Evolutionary conservation across 2,888 invertebrate genomes (phyloP).

Genomic region (Acrobeloides nanus): DNA sequence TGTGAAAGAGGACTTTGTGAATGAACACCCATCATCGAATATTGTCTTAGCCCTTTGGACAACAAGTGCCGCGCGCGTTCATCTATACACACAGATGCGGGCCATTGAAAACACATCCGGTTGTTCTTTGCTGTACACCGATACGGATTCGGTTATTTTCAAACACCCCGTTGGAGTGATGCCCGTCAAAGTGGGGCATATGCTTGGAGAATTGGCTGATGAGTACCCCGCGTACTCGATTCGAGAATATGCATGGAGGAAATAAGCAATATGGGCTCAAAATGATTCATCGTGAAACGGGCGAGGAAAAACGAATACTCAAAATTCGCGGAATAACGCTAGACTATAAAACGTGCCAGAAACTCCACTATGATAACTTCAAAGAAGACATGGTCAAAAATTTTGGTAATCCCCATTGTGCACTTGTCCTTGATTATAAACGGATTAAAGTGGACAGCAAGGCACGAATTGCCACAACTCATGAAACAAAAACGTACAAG

Average conservation of each 20-base stretch:
- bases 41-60: conserved; percentile 5
- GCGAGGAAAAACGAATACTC: neutral
- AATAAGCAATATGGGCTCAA: neutral
- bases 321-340: neutral
- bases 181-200: conserved; percentile 11
- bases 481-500: too few species aligned
- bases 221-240: too few species aligned
- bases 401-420: too few species aligned
- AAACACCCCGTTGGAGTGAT: neutral
- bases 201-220: conserved; percentile 10
- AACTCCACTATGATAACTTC: too few species aligned
- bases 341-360: too few species aligned
- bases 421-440: too few species aligned
- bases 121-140: conserved; percentile 7
- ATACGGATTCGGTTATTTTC: conserved; percentile 10
- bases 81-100: conserved; percentile 1
- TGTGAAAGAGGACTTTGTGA: conserved; percentile 4
- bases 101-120: conserved; percentile 4
- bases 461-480: too few species aligned
- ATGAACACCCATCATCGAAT: conserved; percentile 6
- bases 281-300: neutral
- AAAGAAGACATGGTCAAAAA: too few species aligned
- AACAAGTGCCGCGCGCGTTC: neutral
- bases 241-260: too few species aligned
- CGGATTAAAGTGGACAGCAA: too few species aligned